Evolutionary conservation across 2,113 vertebrate genomes (phyloP).

Genomic region (Mustela nigripes): DNA sequence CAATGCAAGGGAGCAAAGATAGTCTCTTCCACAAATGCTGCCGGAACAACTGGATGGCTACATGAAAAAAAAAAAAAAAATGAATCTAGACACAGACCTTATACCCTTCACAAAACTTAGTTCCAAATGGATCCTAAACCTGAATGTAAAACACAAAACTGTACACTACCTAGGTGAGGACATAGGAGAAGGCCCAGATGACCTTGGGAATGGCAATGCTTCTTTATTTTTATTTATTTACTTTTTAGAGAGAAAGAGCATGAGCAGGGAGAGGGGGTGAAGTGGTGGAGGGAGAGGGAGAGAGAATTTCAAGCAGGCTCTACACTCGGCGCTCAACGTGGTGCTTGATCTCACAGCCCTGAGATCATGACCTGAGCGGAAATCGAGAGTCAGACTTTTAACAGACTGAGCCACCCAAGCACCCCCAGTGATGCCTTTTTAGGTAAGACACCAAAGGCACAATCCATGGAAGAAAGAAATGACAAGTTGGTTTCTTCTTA

Average conservation of each 20-base stretch:
- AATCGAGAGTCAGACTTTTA: not conserved
- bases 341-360: not conserved
- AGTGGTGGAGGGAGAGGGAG: not conserved
- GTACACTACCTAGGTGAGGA: not conserved
- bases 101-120: not conserved
- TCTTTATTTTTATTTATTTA: not conserved
- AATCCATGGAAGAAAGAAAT: not conserved
- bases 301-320: not conserved
- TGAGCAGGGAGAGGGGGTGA: not conserved
- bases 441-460: not conserved
- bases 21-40: not conserved
- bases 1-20: not conserved
- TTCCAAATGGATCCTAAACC: not conserved
- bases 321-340: fast-evolving
- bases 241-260: not conserved
- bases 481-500: not conserved
- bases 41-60: not conserved
- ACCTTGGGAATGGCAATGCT: not conserved
- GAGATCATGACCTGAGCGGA: not conserved
- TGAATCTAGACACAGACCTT: not conserved
- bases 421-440: not conserved
- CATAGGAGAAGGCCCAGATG: not conserved
- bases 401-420: not conserved
- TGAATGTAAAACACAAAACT: not conserved
- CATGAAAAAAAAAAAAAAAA: not conserved